These are phyloP conservation scores for Drosophila littoralis DNA, from an alignment of 1,140 invertebrate species.

Conservation along the genomic window DNA sequence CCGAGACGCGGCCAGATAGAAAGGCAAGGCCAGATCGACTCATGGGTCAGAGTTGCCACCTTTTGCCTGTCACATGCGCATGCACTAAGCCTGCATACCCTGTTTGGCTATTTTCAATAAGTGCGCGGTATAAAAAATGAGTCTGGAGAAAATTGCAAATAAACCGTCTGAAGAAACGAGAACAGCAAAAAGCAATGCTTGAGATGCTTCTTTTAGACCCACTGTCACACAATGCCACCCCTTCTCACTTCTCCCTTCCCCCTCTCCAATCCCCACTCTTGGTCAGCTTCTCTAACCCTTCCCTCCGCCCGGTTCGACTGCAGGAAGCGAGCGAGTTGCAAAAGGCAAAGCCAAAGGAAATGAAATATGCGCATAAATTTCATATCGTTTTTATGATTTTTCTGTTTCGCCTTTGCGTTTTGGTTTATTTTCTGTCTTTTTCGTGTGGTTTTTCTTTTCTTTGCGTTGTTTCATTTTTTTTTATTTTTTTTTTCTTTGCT, in stretches of 20 bases:
- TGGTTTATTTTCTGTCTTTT: conserved; percentile 40
- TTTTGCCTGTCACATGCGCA: too few species aligned
- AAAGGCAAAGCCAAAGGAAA: conserved; percentile 61
- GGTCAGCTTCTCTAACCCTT: too few species aligned
- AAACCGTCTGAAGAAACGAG: conserved; percentile 44
- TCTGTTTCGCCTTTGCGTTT: conserved; percentile 50
- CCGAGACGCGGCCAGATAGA: too few species aligned
- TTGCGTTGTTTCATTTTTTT: conserved; percentile 20
- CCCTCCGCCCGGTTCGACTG: background rate
- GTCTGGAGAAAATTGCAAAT: conserved; percentile 57
- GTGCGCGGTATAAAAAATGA: conserved; percentile 14
- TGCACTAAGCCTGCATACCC: too few species aligned
- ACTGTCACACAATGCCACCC: background rate
- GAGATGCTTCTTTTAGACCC: conserved; percentile 28
- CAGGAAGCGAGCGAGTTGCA: conserved; percentile 48
- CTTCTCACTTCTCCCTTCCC: too few species aligned
- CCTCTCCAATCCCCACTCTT: too few species aligned
- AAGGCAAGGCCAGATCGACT: too few species aligned
- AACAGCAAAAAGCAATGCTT: conserved; percentile 24
- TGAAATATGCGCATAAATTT: conserved; percentile 81
- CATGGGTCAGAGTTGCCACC: too few species aligned
- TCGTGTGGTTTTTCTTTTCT: conserved; percentile 29
- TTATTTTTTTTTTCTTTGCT: conserved; percentile 25
- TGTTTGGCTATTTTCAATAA: too few species aligned
- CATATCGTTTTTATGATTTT: conserved; percentile 80